Evolutionary conservation across 2,888 invertebrate species (phyloP), one percentile per base, ranked within the genome.

Genomic region (Spicauda simplicius): DNA sequence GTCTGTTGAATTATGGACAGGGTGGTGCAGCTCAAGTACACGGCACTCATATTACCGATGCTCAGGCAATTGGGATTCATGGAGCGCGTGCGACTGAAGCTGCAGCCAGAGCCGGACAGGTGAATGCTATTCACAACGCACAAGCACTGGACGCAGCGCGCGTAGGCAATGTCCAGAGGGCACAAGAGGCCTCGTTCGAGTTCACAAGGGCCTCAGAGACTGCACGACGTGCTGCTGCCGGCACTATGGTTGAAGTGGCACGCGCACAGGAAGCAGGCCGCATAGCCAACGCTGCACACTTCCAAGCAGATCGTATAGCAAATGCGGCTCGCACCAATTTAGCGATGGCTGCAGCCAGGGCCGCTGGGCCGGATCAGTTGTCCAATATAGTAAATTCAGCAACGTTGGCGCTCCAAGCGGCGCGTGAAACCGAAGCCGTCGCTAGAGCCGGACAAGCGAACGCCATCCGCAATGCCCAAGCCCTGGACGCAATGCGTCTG

Each of bases 131-230:
- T 73, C 86, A 83, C 69, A 92, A 91, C 73, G 92, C 92, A 3
- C 88, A 89, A 45, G 92, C 91, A 12, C 75, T 91, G 20, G 90
- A 92, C 67, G 91, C 89, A 1, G 85, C 90, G 0, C 89, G 92
- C 25, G 77, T 12, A 37, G 91, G 90, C 54, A 91, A 91, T 76
- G 75, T 90, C 3, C 92, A 91, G 70, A 81, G 92, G 41, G 92
- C 92, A 0, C 90, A 92, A 71, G 91, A 90, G n/a, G 92, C 92
- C 54, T 91, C 92, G 3, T 81, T 76, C 70, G 92, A 92, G 70
- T 91, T 90, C 74, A 91, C 91, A 0, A 82, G 91, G 54, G 90
- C 91, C 12, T 81, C 80, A 0, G 91, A 92, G 25, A 91, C 92
- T 1, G 91, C 92, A 0, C 82, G 90, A 73, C 87, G 90, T 68